A percentile compares a stretch with the other conserved stretches of the same genome.
Evolutionary conservation across 2,113 vertebrate genomes (phyloP).

Genomic region (Neodontobutis hainanensis): DNA sequence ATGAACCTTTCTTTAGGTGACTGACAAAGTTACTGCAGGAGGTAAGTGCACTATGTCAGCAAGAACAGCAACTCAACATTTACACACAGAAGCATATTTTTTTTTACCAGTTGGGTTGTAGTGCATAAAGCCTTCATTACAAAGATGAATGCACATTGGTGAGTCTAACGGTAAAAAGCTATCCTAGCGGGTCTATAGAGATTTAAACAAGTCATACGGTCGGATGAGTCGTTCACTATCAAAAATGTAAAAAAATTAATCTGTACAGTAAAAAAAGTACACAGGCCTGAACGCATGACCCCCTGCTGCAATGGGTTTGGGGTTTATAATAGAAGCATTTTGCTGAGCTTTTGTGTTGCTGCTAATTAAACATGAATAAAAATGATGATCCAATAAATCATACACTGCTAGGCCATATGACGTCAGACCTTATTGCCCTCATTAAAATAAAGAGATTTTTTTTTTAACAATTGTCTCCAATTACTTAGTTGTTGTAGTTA

Average conservation of each 20-base stretch:
- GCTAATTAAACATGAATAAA: background rate
- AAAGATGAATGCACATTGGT: conserved; percentile 5
- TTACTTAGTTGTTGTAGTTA: no score
- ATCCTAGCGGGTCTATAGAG: background rate
- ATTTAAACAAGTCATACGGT: conserved; percentile 3
- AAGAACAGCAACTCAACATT: background rate
- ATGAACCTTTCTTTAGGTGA: conserved; percentile 4
- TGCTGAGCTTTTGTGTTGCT: background rate
- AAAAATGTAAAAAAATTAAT: background rate
- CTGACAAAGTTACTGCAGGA: background rate
- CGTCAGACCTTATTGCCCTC: no score
- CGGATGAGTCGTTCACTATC: conserved; percentile 3
- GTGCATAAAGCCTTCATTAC: conserved; percentile 10
- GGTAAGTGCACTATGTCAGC: conserved; percentile 5
- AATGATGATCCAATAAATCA: background rate
- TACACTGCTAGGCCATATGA: no score
- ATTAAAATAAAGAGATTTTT: no score
- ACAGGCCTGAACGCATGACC: background rate
- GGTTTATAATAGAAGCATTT: background rate
- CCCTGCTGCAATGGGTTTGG: background rate
- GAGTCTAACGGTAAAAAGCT: background rate
- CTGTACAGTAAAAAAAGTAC: background rate
- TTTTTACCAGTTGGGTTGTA: background rate
- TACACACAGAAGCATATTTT: background rate
- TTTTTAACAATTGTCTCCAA: no score